Evolutionary conservation across 2,797 vertebrate species (phyloP).

Genomic region (Perodicticus potto): DNA sequence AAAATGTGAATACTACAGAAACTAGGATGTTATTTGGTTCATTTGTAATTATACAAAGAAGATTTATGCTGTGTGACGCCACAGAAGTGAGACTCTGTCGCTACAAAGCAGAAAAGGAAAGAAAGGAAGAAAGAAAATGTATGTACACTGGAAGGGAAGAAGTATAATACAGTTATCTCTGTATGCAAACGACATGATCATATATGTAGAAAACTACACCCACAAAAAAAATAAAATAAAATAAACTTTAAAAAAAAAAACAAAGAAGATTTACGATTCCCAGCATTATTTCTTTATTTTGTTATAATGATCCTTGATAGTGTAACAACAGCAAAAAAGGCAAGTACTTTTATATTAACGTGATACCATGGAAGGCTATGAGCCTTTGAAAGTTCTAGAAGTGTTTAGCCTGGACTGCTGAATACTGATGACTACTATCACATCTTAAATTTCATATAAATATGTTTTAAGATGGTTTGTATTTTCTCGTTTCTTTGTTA

Average conservation of each 20-base stretch:
- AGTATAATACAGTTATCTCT: no score
- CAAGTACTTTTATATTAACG: not conserved
- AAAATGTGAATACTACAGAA: constrained; percentile 56
- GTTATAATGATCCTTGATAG: not conserved
- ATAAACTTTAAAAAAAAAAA: no score
- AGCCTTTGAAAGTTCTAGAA: not conserved
- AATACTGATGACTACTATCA: constrained; percentile 6
- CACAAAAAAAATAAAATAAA: no score
- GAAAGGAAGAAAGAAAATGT: no score
- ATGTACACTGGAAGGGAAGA: no score
- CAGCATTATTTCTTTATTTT: constrained; percentile 34
- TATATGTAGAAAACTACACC: no score
- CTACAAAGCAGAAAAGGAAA: no score
- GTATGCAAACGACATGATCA: no score
- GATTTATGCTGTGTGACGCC: no score
- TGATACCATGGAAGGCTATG: not conserved
- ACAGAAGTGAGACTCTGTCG: no score
- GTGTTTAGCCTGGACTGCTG: not conserved
- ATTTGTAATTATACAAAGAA: constrained; percentile 55
- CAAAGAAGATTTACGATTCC: constrained; percentile 27
- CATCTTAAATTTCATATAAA: constrained; percentile 59
- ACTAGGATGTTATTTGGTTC: constrained; percentile 9
- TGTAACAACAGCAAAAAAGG: constrained; percentile 3
- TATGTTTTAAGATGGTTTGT: constrained; percentile 75
- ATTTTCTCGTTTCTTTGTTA: constrained; percentile 86